These are phyloP conservation scores for Napeogenes sylphis DNA, from an alignment of 2,888 invertebrate species.

Conservation along the genomic window DNA sequence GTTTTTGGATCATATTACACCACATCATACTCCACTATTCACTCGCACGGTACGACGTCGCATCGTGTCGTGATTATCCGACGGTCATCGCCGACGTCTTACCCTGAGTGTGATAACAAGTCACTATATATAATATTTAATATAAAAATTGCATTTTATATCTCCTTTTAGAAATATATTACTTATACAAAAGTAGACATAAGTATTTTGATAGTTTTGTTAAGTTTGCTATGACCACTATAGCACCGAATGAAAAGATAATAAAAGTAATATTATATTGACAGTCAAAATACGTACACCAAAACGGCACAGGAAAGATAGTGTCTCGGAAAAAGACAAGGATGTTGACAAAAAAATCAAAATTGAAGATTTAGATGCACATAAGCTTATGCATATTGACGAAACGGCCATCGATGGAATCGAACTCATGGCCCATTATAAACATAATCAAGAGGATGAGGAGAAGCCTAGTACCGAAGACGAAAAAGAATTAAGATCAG, in stretches of 20 bases:
- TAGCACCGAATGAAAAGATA: background rate
- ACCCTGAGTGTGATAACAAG: too few species aligned
- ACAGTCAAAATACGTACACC: conserved; percentile 64
- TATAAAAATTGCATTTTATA: too few species aligned
- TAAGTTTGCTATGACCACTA: too few species aligned
- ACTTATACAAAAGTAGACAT: too few species aligned
- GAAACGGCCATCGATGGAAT: conserved; percentile 74
- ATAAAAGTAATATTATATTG: conserved; percentile 11
- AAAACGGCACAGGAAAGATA: conserved; percentile 78
- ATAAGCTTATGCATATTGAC: conserved; percentile 62
- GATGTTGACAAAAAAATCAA: conserved; percentile 67
- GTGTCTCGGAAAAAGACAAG: conserved; percentile 75
- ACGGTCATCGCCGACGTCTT: too few species aligned
- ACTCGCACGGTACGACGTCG: background rate
- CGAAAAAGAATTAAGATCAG: conserved; percentile 58
- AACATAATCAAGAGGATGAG: conserved; percentile 58
- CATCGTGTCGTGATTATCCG: too few species aligned
- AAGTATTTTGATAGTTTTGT: too few species aligned
- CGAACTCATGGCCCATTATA: conserved; percentile 68
- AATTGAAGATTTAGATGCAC: conserved; percentile 48
- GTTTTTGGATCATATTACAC: background rate
- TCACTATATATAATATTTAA: too few species aligned
- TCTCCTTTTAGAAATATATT: too few species aligned
- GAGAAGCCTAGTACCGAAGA: conserved; percentile 64
- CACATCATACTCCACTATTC: background rate